phyloP scores from a whole-genome alignment of 2,797 vertebrate species.

The Lepus townsendii region DNA sequence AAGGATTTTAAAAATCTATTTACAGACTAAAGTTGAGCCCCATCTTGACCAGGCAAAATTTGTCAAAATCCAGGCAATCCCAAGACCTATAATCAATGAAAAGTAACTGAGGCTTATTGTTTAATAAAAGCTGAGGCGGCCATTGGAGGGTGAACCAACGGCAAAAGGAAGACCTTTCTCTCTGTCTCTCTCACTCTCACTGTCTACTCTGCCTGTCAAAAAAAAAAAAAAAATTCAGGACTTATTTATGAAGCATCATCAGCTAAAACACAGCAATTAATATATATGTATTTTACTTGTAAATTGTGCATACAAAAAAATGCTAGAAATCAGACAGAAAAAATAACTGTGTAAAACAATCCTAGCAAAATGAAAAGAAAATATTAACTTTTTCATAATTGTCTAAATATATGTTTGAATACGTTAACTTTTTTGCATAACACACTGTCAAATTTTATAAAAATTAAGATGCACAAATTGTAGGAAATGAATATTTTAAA shows the following conservation, averaged over 20 bases:
- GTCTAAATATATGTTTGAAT: neutral
- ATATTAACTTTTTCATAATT: neutral
- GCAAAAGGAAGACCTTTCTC: no score
- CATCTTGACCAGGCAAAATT: neutral
- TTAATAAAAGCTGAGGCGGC: neutral
- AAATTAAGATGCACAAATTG: neutral
- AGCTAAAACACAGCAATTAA: neutral
- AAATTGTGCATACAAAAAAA: neutral
- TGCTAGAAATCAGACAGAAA: neutral
- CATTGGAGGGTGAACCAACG: no score
- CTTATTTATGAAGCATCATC: neutral
- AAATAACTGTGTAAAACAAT: neutral
- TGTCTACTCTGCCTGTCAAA: no score
- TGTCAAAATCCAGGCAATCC: neutral
- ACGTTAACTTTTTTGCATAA: neutral
- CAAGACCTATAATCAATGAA: neutral
- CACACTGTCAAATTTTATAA: neutral
- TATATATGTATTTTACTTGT: neutral
- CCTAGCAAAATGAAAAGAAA: neutral
- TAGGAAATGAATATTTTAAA: neutral
- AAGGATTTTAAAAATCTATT: neutral
- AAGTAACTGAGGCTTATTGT: neutral
- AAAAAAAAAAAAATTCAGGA: neutral
- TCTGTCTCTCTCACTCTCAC: no score
- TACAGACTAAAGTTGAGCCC: neutral